A percentile compares a stretch with the other conserved stretches of the same genome.
phyloP scores from a whole-genome alignment of 2,888 invertebrate genomes.

The Erannis defoliaria region DNA sequence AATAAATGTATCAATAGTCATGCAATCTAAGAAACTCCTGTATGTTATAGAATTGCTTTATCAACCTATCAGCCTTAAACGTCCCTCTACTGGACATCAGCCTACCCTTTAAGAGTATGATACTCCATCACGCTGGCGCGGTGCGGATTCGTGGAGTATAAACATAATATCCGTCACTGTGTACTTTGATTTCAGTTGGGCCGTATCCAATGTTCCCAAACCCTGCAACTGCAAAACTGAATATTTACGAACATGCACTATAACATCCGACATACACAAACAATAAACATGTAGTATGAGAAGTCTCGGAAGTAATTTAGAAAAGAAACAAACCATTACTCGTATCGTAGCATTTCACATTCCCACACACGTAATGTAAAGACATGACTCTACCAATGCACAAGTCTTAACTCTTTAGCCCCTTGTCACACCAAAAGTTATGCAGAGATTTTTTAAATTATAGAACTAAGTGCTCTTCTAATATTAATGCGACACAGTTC shows the following conservation, averaged over 20 bases:
- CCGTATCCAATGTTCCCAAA: neutral
- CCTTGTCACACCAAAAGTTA: conserved; percentile 9
- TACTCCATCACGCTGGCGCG: no score
- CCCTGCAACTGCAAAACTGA: neutral
- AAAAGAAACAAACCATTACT: conserved; percentile 52
- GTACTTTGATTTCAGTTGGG: neutral
- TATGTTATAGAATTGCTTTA: no score
- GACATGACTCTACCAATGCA: conserved; percentile 7
- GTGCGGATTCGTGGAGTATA: no score
- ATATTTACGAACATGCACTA: conserved; percentile 10
- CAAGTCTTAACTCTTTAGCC: neutral
- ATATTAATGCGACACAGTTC: conserved; percentile 17
- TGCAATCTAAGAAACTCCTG: no score
- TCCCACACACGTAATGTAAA: conserved; percentile 45
- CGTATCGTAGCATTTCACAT: conserved; percentile 49
- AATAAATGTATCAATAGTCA: no score
- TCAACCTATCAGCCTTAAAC: no score
- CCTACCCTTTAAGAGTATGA: no score
- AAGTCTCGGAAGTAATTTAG: conserved; percentile 43
- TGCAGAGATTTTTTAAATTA: neutral
- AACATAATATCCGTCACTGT: neutral
- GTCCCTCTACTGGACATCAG: no score
- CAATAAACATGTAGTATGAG: conserved; percentile 13
- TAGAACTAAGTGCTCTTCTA: neutral
- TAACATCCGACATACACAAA: conserved; percentile 22